Evolutionary conservation across 2,888 invertebrate species (phyloP), one percentile per base, ranked within the genome.

Genomic region (Nomada fabriciana): DNA sequence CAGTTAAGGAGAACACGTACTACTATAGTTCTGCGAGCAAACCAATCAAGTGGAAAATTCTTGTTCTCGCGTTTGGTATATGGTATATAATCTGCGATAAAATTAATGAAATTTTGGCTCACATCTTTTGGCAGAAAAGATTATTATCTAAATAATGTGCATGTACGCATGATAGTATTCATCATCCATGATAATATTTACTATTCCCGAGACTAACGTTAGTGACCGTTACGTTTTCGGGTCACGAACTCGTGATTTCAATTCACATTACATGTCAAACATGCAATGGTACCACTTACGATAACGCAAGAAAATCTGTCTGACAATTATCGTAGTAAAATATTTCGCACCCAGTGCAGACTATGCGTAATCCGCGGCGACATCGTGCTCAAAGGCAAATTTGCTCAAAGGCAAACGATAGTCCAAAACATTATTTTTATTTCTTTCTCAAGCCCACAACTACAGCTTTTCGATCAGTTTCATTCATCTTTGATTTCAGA

Each of bases 401-500:
- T n/a, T 3, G 29, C 29, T 4, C 29, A 5, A 29, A 7, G 29
- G 29, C 29, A 4, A 29, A 7, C 29, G 29, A 29, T 29, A 29
- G 7, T 29, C 29, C 29, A 29, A 36, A 36, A 36, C 36, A 36
- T 36, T 29, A 29, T 29, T 36, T 5, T 36, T 36, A 7, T 36
- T 36, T 36, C 7, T 36, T 36, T 36, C 36, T 36, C 36, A 36
- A 36, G 36, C 36, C 36, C 36, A 36, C 7, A 5, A 7, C 36
- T 5, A 5, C 7, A 36, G 36, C 36, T 36, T 36, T 36, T 36
- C 36, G 36, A 36, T 36, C 36, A 7, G 29, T n/a, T 53, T 53
- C 53, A 7, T 4, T 9, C 10, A 53, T 36, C 9, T 3, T 43
- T 73, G 55, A 43, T 91, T 90, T 11, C 82, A 92, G 91, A 92